Evolutionary conservation across 2,113 vertebrate genomes (phyloP), one percentile per base, ranked within the genome.

Genomic region (Sisor rabdophorus): DNA sequence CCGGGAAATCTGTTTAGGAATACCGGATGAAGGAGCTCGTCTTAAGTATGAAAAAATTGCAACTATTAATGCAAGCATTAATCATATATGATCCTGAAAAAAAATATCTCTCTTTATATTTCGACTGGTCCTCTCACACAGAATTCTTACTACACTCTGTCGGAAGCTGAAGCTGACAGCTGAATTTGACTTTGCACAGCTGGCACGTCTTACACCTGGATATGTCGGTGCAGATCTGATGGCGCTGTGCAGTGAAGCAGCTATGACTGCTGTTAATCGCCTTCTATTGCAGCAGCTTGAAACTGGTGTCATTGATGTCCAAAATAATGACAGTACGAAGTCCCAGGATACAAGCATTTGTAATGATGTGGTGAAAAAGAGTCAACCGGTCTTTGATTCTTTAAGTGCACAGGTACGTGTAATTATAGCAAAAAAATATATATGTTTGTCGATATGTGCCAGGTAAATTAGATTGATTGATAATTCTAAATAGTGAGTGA

Each of bases 151-250:
- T 73, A 98, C 96, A 0, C 79, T 99, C 77, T 99, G 97, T 83
- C 90, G 95, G 24, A 98, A 94, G 53, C 89, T 99, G 16, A 93
- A 87, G 84, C 92, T 99, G 17, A 89, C 92, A 0, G 91, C 90
- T 36, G 87, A 87, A 47, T 96, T 97, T 48, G 88, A 92, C 36
- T 97, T 93, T 76, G 64, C 44, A 22, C 88, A 88, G 17, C 82
- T 99, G 56, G 96, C 97, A 0, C 94, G 90, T 15, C 89, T 98
- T 30, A 98, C 97, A 0, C 97, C 97, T 0, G 97, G 97, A 11
- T 99, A 95, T 0, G 96, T 99, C 7, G 97, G 97, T 0, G 97
- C 97, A 0, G 97, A 99, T 69, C 87, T 98, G 36, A 95, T 97
- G 96, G 95, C 97, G 0, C 93, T 99, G 32, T 98, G 97, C 70